phyloP scores from a whole-genome alignment of 1,140 invertebrate species.

The Pseudomyrmex sp. region DNA sequence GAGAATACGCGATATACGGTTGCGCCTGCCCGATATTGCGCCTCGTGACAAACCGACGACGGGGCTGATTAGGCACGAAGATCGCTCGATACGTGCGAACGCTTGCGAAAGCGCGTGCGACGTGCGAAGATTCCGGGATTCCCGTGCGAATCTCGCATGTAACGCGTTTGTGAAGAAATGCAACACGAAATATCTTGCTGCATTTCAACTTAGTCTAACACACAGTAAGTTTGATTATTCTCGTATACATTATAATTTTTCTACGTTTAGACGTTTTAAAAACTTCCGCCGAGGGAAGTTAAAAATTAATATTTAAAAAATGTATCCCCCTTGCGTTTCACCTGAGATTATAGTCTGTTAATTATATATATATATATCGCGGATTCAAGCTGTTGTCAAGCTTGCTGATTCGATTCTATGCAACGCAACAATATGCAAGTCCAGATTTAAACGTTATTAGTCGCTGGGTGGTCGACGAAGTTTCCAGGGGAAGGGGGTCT shows the following conservation, averaged over 20 bases:
- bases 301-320: too few relatives aligned
- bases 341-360: too few relatives aligned
- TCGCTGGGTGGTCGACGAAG: conserved; percentile 43
- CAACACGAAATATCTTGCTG: not conserved
- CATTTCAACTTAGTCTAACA: not conserved
- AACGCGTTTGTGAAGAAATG: too few relatives aligned
- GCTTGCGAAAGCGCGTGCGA: conserved; percentile 2
- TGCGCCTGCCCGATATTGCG: not conserved
- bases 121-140: conserved; percentile 1
- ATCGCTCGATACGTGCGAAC: not conserved
- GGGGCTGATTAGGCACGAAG: not conserved
- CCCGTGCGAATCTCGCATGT: not conserved
- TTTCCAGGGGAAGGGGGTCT: conserved; percentile 12
- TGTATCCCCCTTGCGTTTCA: too few relatives aligned
- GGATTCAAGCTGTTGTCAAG: conserved; percentile 18
- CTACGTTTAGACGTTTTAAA: not conserved
- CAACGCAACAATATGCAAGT: conserved; percentile 36
- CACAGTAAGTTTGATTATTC: too few relatives aligned
- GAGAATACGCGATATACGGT: conserved; percentile 8
- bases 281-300: not conserved
- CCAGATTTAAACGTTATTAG: conserved; percentile 57
- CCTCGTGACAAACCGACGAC: not conserved
- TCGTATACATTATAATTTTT: not conserved
- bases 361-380: conserved; percentile 26
- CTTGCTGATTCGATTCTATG: conserved; percentile 44